A percentile compares a stretch with the other conserved stretches of the same genome.
These are phyloP conservation scores for Pithys albifrons DNA, from an alignment of 2,113 vertebrate species.

Conservation along the genomic window DNA sequence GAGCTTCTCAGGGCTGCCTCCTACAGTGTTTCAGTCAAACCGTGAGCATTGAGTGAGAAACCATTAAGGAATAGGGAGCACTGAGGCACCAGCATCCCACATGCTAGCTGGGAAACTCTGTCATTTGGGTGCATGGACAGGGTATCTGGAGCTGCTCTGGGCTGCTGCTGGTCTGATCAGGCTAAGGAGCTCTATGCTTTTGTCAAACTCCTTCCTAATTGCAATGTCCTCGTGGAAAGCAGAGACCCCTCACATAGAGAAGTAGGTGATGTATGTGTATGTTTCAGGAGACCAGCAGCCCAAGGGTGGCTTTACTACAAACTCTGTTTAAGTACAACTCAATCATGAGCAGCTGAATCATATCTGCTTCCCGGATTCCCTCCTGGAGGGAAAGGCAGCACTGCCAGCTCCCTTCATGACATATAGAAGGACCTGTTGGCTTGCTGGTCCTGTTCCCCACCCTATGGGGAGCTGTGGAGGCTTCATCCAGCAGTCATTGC, in stretches of 20 bases:
- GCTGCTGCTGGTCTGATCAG: neutral
- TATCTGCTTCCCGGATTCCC: neutral
- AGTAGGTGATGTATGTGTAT: neutral
- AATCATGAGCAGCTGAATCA: neutral
- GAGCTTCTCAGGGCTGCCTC: neutral
- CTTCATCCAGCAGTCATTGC: neutral
- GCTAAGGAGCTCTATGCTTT: neutral
- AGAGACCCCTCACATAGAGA: neutral
- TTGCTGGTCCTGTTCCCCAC: neutral
- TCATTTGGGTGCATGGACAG: neutral
- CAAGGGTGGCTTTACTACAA: neutral
- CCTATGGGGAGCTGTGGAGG: neutral
- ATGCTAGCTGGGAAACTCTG: neutral
- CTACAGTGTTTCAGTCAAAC: rapidly evolving
- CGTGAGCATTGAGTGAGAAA: neutral
- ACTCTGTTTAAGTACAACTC: neutral
- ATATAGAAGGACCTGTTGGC: neutral
- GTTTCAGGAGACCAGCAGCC: neutral
- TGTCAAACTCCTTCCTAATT: neutral
- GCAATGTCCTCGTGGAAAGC: neutral
- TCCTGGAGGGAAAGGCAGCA: neutral
- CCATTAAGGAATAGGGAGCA: neutral
- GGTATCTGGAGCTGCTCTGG: neutral
- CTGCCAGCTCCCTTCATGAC: neutral
- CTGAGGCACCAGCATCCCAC: neutral